phyloP scores from a whole-genome alignment of 2,113 vertebrate species.

The Phyllostomus hastatus region DNA sequence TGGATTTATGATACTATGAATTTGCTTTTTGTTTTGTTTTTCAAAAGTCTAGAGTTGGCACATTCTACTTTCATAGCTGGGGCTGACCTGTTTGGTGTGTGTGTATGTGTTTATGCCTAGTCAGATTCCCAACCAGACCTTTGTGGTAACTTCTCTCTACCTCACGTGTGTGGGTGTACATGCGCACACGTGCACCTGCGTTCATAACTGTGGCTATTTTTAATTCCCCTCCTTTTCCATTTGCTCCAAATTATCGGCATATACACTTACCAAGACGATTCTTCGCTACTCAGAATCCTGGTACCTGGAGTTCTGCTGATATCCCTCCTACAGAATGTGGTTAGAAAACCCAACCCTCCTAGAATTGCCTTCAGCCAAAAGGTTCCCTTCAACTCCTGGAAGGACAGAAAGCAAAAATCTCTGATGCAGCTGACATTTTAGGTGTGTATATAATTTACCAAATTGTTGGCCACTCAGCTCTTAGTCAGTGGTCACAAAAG shows the following conservation, averaged over 20 bases:
- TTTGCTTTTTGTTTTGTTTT: constrained; percentile 25
- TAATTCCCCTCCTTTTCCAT: background rate
- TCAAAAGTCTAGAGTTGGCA: background rate
- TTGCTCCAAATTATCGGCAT: background rate
- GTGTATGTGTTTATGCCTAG: background rate
- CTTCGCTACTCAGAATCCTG: background rate
- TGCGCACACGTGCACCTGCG: background rate
- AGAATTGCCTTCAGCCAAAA: constrained; percentile 55
- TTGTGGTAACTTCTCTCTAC: too few relatives aligned
- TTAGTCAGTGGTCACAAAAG: constrained; percentile 68
- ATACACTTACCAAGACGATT: background rate
- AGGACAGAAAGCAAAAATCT: constrained; percentile 60
- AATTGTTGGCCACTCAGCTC: constrained; percentile 76
- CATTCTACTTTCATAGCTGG: background rate
- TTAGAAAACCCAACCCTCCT: constrained; percentile 44
- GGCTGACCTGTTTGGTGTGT: background rate
- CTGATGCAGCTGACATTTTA: constrained; percentile 72
- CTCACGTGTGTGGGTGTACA: background rate
- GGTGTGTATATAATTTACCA: constrained; percentile 75
- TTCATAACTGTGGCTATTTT: background rate
- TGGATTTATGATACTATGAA: background rate
- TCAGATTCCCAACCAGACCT: constrained; percentile 10
- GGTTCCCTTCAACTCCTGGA: constrained; percentile 50
- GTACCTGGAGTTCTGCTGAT: constrained; percentile 40
- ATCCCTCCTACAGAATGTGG: constrained; percentile 40